Evolutionary conservation across 2,797 vertebrate species (phyloP), one percentile per base, ranked within the genome.

Genomic region (Onychomys leucogaster): DNA sequence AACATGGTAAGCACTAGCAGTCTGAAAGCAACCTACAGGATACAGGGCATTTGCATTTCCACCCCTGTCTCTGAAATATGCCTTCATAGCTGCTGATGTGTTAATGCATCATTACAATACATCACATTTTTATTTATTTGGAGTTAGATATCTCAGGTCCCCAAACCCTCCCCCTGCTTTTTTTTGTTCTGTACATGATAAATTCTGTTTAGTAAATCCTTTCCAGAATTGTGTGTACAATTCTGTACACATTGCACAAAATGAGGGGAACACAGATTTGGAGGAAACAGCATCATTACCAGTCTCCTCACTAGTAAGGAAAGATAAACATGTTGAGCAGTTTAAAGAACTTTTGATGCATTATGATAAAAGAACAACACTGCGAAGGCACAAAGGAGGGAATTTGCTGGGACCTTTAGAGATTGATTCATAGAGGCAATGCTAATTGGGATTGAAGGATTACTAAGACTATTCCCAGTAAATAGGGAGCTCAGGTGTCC

Each of bases 71-170:
- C 59, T 94, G 73, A 93, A 93, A 80, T 86, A 91, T 52, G 49
- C 8, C 29, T 41, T 89, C 55, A 71, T 17, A 83, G 49, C 17
- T 75, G 25, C 46, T 19, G 76, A 88, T 14, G 23, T 63, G 14
- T 82, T 83, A 55, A 75, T 52, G 29, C 37, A 32, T 29, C 27
- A 43, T 83, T 43, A 32, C 25, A 61, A 41, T 17, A 49, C 13
- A 55, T 89, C 77, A 65, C 25, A 34, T 91, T 81, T 85, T 92
- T 92, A 87, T 93, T 93, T 80, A 61, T 71, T 82, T 95, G 82
- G 29, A 94, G 81, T 78, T 76, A 89, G 55, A 84, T 89, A 63
- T 71, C 29, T 57, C 12, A 46, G 59, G 61, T 73, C 16, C 46
- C 83, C 65, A n/a, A 61, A 75, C 25, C 23, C 23, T 7, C 37